Conservation (phyloP, 2,888 invertebrate genomes). For the Escarpia spicata region DNA sequence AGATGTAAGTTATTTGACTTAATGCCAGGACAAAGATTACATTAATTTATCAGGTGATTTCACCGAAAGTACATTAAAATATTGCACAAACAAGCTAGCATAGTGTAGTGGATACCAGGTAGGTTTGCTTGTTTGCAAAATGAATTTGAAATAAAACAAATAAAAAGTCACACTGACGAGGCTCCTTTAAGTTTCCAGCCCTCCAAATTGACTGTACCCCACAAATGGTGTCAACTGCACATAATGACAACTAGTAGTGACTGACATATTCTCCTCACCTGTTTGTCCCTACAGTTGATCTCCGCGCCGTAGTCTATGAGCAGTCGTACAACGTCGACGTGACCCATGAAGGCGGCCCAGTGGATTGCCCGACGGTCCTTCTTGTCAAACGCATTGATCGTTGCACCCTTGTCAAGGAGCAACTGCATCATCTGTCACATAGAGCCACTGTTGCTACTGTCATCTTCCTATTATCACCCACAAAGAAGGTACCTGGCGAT, state of each 20-base stretch:
- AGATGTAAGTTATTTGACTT: no score
- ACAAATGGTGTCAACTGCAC: no score
- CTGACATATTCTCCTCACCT: slow-evolving; percentile 49
- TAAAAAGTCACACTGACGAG: no score
- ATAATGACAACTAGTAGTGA: no score
- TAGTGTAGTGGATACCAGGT: not conserved
- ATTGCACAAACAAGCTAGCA: no score
- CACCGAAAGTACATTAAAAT: no score
- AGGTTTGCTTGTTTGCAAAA: no score
- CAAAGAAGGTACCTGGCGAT: not conserved
- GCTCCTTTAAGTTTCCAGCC: no score
- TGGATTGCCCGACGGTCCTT: slow-evolving; percentile 73
- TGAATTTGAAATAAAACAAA: no score
- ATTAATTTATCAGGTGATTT: no score
- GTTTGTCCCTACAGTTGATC: slow-evolving; percentile 66
- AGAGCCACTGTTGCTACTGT: not conserved
- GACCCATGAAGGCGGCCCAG: slow-evolving; percentile 73
- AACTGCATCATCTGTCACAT: slow-evolving; percentile 68
- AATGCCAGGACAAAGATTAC: no score
- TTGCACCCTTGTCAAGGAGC: slow-evolving; percentile 70
- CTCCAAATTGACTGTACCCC: no score
- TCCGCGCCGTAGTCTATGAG: slow-evolving; percentile 65
- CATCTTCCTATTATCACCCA: not conserved
- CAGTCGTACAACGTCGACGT: slow-evolving; percentile 63
- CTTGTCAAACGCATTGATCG: slow-evolving; percentile 74